phyloP scores from a whole-genome alignment of 2,888 invertebrate species.

The Standfussiana lucernea region DNA sequence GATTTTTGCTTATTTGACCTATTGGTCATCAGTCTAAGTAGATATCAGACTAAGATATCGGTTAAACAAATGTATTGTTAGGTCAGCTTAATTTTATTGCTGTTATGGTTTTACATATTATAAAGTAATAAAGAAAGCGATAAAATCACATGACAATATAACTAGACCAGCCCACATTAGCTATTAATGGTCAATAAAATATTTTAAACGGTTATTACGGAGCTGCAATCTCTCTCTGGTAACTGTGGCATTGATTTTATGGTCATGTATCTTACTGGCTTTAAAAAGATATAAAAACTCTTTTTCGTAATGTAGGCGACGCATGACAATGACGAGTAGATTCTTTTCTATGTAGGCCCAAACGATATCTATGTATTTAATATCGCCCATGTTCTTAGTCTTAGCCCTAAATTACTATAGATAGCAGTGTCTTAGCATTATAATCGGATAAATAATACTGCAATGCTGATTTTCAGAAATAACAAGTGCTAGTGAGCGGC shows the following conservation, averaged over 20 bases:
- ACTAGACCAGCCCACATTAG: conserved; percentile 6
- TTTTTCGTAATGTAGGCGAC: not conserved
- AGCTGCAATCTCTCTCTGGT: conserved; percentile 14
- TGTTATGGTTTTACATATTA: conserved; percentile 1
- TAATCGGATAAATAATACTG: not conserved
- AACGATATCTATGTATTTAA: too few species aligned
- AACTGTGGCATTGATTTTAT: conserved; percentile 24
- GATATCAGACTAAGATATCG: not conserved
- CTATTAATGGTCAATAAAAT: conserved; percentile 36
- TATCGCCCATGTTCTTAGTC: not conserved
- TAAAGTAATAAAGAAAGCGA: conserved; percentile 25
- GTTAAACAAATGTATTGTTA: not conserved
- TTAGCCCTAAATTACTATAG: not conserved
- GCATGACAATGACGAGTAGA: not conserved
- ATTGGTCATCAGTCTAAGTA: not conserved
- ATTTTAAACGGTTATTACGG: conserved; percentile 11
- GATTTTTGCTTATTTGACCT: too few species aligned
- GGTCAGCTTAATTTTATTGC: not conserved
- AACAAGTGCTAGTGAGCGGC: not conserved
- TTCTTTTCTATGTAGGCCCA: not conserved
- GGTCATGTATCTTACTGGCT: not conserved
- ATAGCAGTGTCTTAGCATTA: not conserved
- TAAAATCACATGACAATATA: conserved; percentile 39
- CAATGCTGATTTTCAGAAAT: not conserved
- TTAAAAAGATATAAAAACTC: not conserved